Evolutionary conservation across 2,888 invertebrate species (phyloP).

Genomic region (Apamea crenata): DNA sequence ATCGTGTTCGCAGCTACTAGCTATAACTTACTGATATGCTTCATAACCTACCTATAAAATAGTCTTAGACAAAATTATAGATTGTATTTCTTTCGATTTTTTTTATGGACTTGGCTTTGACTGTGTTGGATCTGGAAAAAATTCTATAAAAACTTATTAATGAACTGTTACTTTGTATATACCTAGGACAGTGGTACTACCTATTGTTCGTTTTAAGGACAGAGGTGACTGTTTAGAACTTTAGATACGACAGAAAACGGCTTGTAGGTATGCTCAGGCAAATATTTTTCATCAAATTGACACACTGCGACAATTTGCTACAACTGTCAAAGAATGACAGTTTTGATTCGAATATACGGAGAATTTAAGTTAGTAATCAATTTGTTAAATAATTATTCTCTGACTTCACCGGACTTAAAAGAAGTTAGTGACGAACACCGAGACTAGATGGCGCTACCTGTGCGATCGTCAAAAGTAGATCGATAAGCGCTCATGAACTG

Average conservation of each 20-base stretch:
- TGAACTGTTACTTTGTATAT: background rate
- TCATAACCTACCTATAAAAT: background rate
- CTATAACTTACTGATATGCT: constrained; percentile 5
- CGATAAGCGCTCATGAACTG: background rate
- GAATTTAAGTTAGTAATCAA: background rate
- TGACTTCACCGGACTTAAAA: too few species aligned
- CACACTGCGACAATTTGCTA: background rate
- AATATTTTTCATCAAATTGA: background rate
- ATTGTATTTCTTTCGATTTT: background rate
- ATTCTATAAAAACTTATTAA: background rate
- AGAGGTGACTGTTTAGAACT: background rate
- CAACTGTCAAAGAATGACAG: background rate
- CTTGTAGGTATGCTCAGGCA: too few species aligned
- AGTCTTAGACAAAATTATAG: background rate
- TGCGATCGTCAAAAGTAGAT: background rate
- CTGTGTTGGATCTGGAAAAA: too few species aligned
- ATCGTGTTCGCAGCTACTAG: constrained; percentile 45
- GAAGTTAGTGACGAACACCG: background rate
- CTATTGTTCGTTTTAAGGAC: too few species aligned
- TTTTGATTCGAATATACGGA: background rate
- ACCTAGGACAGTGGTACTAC: too few species aligned
- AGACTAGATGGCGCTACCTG: constrained; percentile 36
- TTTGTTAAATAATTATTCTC: background rate
- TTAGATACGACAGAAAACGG: background rate
- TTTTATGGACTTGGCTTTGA: too few species aligned